Conservation (phyloP, 2,113 vertebrate species). For the Lophotis ruficrista region DNA sequence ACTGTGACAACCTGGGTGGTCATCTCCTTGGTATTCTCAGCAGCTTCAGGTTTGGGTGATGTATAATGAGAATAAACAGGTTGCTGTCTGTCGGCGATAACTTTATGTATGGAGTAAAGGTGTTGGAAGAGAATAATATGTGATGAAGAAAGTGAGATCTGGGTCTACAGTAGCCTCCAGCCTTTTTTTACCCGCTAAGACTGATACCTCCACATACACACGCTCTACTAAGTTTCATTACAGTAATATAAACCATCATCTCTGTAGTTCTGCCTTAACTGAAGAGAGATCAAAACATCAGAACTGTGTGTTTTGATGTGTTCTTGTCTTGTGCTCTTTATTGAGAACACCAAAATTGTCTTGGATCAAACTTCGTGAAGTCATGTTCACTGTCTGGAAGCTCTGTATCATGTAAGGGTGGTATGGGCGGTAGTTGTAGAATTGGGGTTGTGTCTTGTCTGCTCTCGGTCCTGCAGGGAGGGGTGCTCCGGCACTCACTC, state of each 20-base stretch:
- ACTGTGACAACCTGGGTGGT: not conserved
- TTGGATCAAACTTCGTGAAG: not conserved
- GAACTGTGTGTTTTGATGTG: not conserved
- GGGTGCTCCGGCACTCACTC: not conserved
- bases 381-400: not conserved
- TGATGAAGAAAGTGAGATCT: not conserved
- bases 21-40: not conserved
- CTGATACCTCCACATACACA: rapidly evolving
- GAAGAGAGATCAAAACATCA: not conserved
- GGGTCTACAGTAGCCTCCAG: not conserved
- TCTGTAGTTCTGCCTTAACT: not conserved
- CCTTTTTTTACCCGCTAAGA: not conserved
- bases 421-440: rapidly evolving
- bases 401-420: rapidly evolving
- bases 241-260: not conserved
- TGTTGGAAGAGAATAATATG: not conserved
- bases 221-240: not conserved
- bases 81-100: not conserved
- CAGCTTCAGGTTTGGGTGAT: not conserved
- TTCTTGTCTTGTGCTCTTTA: not conserved
- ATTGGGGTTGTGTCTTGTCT: not conserved
- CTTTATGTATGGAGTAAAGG: not conserved
- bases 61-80: not conserved
- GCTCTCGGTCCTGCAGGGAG: not conserved
- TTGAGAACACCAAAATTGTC: not conserved